Evolutionary conservation across 2,113 vertebrate species (phyloP).

Genomic region (Tapirus terrestris): DNA sequence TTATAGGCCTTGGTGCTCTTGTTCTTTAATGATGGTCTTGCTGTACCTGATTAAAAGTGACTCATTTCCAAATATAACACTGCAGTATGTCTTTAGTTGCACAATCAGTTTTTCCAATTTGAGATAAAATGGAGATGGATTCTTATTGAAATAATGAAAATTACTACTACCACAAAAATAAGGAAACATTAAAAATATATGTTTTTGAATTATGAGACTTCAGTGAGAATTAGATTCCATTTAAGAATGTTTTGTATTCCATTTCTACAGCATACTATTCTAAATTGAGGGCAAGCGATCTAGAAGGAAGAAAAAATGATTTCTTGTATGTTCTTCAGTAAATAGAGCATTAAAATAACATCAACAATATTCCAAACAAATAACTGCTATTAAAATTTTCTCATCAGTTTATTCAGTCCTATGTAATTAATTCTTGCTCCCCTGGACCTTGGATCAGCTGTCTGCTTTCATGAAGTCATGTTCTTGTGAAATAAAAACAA

Average conservation of each 20-base stretch:
- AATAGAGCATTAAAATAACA: not conserved
- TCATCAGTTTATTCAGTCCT: not conserved
- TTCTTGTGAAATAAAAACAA: not conserved
- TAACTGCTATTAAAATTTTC: not conserved
- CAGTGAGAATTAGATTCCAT: not conserved
- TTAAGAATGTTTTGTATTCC: not conserved
- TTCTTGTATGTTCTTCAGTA: not conserved
- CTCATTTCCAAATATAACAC: not conserved
- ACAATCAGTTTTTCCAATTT: not conserved
- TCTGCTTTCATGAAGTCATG: not conserved
- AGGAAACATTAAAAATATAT: not conserved
- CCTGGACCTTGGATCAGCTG: not conserved
- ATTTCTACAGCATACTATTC: not conserved
- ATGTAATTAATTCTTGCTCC: not conserved
- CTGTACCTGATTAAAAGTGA: not conserved
- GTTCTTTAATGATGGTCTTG: not conserved
- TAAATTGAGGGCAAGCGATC: not conserved
- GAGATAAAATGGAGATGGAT: not conserved
- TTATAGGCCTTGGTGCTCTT: not conserved
- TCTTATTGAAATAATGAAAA: slow-evolving; percentile 16
- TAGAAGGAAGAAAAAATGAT: not conserved
- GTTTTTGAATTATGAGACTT: not conserved
- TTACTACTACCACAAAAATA: not conserved
- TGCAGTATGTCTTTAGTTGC: not conserved
- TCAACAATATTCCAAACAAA: slow-evolving; percentile 1